Base-by-base conservation (phyloP, 2,888 invertebrate genomes). In the Noctuana brunneofusca region DNA sequence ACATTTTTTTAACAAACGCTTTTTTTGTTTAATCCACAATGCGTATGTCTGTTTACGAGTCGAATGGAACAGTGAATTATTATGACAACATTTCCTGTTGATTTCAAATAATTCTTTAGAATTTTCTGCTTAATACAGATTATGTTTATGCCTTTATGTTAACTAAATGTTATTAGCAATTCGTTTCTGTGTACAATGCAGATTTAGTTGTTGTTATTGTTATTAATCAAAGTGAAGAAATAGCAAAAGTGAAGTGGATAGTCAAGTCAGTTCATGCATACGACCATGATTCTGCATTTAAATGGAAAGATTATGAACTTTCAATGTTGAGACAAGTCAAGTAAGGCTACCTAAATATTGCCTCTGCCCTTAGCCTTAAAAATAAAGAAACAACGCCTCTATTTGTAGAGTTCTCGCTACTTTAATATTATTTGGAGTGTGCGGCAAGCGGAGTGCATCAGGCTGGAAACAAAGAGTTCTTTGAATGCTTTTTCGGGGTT, bases 381-480 rank as follows among this genome's bases (percentile, higher is more conserved):
- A 55, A 55, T 22, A 55, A 54, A 8, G 22, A 41, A 60, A 35
- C 20, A 54, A 30, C 22, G 8, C 43, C 14, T 54, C 46, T 24
- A 27, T 32, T 35, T 48, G 22, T 16, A 38, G 22, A 54, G 32
- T 54, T 60, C 35, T 54, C 24, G 46, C 20, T 60, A 54, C 16
- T 60, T 55, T 41, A 62, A 49, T 30, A 55, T 62, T 38, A 49
- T 49, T 56, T 50, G 49, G 49, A 55, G 55, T 50, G 63, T 63
- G 63, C 49, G 41, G 56, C 43, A 50, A 63, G 50, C 50, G 50
- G 50, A 63, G 63, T 63, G 63, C 63, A 63, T 63, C 62, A 63
- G 62, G 55, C 50, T 63, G 62, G 62, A 63, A 63, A 63, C 62
- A 63, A 63, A 50, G 41, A 27, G 56, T 63, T 63, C 50, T 55